A percentile compares a stretch with the other conserved stretches of the same genome.
Evolutionary conservation across 2,113 vertebrate species (phyloP).

Genomic region (Lichenostomus cassidix): DNA sequence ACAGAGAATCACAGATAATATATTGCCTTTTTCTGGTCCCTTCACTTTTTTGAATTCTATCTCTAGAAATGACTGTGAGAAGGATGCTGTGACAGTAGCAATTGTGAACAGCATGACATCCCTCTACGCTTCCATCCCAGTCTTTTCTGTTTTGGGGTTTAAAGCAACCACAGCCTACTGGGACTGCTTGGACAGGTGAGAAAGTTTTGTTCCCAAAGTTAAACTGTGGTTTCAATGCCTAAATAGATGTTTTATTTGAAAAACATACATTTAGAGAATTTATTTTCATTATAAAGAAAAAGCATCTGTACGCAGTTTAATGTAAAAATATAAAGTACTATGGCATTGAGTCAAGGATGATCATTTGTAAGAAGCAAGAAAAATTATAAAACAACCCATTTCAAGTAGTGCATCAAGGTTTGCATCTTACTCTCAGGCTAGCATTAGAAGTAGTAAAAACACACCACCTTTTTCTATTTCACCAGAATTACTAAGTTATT

Average conservation of each 20-base stretch:
- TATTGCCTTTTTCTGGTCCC: neutral
- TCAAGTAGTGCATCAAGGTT: neutral
- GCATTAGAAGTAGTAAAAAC: neutral
- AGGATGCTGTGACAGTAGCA: conserved; percentile 85
- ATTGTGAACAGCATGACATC: conserved; percentile 90
- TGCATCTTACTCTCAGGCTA: neutral
- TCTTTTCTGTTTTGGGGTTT: conserved; percentile 92
- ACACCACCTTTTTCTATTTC: neutral
- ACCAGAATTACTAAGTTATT: neutral
- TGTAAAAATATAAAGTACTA: neutral
- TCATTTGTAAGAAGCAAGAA: neutral
- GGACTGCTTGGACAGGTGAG: conserved; percentile 79
- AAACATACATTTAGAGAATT: neutral
- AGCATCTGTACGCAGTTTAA: neutral
- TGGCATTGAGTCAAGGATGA: neutral
- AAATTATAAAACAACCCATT: neutral
- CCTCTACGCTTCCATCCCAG: conserved; percentile 84
- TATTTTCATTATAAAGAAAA: neutral
- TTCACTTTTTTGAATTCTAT: neutral
- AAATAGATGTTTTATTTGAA: neutral
- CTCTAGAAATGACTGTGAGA: conserved; percentile 88
- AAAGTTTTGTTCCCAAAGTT: neutral
- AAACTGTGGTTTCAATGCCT: neutral
- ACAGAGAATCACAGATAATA: neutral
- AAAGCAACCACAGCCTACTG: conserved; percentile 81